Percentiles rank a stretch among this genome's conserved stretches.
phyloP scores from a whole-genome alignment of 2,888 invertebrate genomes.

The Agelastica alni region DNA sequence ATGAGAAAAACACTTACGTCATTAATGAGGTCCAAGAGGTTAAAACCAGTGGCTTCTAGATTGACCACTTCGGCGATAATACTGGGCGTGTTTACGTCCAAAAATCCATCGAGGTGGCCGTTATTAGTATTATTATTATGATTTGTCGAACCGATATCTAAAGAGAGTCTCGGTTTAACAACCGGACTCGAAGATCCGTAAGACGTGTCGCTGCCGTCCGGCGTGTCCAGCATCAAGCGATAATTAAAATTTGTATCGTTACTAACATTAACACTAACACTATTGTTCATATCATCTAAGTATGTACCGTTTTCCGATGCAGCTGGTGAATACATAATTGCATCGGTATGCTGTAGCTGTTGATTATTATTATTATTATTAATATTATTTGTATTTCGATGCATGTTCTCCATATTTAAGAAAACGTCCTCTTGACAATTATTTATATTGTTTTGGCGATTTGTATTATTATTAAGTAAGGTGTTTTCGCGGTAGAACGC shows the following conservation, averaged over 20 bases:
- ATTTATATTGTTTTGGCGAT: background rate
- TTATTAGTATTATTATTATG: no score
- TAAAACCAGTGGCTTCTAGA: conserved; percentile 48
- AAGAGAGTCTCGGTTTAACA: conserved; percentile 11
- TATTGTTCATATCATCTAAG: conserved; percentile 30
- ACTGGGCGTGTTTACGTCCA: conserved; percentile 53
- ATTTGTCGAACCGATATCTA: conserved; percentile 13
- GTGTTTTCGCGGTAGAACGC: background rate
- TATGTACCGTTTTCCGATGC: conserved; percentile 27
- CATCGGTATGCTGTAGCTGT: background rate
- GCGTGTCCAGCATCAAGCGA: conserved; percentile 31
- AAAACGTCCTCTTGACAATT: conserved; percentile 31
- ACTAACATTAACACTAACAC: conserved; percentile 40
- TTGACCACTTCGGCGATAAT: conserved; percentile 54
- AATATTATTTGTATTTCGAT: conserved; percentile 15
- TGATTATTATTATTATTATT: conserved; percentile 15
- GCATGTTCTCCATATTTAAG: conserved; percentile 31
- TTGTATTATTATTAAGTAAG: background rate
- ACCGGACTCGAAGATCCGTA: background rate
- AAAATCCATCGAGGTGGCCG: conserved; percentile 18
- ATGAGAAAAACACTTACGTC: no score
- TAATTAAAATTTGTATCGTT: conserved; percentile 35
- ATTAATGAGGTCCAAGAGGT: conserved; percentile 50
- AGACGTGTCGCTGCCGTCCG: conserved; percentile 36
- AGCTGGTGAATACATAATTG: conserved; percentile 14